Evolutionary conservation across 1,140 invertebrate species (phyloP).

Genomic region (Acromyrmex echinatior): DNA sequence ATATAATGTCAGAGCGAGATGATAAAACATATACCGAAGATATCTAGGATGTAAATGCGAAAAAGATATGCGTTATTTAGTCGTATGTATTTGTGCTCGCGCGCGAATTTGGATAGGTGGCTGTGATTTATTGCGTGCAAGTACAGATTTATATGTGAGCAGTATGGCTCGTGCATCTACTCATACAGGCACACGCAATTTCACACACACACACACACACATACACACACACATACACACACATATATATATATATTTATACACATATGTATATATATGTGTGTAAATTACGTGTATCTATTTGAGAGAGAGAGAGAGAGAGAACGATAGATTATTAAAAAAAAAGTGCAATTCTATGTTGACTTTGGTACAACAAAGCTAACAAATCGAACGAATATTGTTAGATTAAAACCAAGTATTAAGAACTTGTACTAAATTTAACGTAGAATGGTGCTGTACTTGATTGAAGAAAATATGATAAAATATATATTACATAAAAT

Average conservation of each 20-base stretch:
- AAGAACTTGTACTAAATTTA: slow-evolving; percentile 75
- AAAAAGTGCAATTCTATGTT: slow-evolving; percentile 77
- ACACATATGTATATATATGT: slow-evolving; percentile 44
- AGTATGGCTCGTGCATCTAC: slow-evolving; percentile 63
- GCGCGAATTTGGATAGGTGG: slow-evolving; percentile 82
- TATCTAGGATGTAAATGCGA: slow-evolving; percentile 73
- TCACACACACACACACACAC: slow-evolving; percentile 62
- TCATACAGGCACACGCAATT: slow-evolving; percentile 65
- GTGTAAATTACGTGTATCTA: slow-evolving; percentile 61
- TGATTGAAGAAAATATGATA: slow-evolving; percentile 38
- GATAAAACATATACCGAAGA: slow-evolving; percentile 60
- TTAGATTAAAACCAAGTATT: slow-evolving; percentile 44
- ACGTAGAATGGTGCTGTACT: slow-evolving; percentile 75
- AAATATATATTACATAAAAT: slow-evolving; percentile 74
- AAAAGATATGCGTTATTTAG: slow-evolving; percentile 68
- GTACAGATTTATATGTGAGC: slow-evolving; percentile 70
- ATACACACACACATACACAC: too few species aligned
- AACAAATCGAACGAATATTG: slow-evolving; percentile 42
- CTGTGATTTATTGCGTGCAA: slow-evolving; percentile 83
- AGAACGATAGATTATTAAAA: slow-evolving; percentile 28
- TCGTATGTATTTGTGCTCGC: slow-evolving; percentile 75
- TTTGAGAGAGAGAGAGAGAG: slow-evolving; percentile 40
- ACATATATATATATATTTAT: too few species aligned
- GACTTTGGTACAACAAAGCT: slow-evolving; percentile 73
- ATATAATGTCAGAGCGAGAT: slow-evolving; percentile 18